Evolutionary conservation across 2,888 invertebrate species (phyloP), one percentile per base, ranked within the genome.

Genomic region (Camponotus fellah): DNA sequence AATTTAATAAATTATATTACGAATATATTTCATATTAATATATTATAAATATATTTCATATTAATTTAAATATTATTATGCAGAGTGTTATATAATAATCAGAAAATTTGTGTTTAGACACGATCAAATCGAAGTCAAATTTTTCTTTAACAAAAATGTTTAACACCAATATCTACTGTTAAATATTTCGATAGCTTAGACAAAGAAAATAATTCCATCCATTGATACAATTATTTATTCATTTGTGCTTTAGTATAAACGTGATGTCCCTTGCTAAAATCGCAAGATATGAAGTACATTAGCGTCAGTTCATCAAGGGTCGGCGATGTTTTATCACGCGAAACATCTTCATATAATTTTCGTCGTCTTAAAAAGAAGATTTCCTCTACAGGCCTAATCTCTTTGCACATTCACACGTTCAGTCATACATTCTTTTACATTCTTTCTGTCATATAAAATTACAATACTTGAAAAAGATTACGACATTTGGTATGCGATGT

Each of bases 171-270:
- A 56, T 21, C 21, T 14, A 46, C 14, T 49, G 6, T 43, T 9
- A 17, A 66, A 56, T 26, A 32, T 17, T 0, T 37, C 14, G 26
- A n/a, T 5, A 17, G 8, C 17, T 4, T 43, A 58, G 21, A 14
- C 17, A 60, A 46, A 14, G 8, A 80, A 60, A 4, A 49, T 21
- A 26, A 37, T 4, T 34, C 37, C 56, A 64, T 56, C 79, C 75
- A 86, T 87, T 82, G 84, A 87, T 92, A 92, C 88, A 93, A 91
- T 92, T 82, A 83, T 93, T 93, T 93, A 93, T 93, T 93, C 89
- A 90, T 91, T 93, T 92, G 91, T 93, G 93, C 92, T 92, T 92
- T 91, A 91, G 90, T 93, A 92, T 91, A 92, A 92, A 92, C 89
- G 88, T 91, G 89, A 88, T 83, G 83, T 82, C 71, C 85, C 79